These are phyloP conservation scores for Parasteatoda lunata DNA, from an alignment of 2,888 invertebrate species.

Conservation along the genomic window DNA sequence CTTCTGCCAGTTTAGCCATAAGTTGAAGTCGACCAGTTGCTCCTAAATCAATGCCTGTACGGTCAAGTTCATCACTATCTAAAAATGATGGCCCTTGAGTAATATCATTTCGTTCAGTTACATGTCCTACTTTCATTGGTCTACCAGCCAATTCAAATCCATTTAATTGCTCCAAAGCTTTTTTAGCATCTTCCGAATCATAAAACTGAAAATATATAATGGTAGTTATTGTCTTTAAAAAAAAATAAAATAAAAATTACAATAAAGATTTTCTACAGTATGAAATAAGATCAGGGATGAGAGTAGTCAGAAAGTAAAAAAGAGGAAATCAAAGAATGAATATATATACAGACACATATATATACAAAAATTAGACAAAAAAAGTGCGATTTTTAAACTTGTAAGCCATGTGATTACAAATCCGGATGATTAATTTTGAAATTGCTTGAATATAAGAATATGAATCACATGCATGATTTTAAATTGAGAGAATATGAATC, in stretches of 20 bases:
- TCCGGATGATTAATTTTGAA: too few species aligned
- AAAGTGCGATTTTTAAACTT: too few species aligned
- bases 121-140: slow-evolving; percentile 99
- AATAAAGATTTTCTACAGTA: background rate
- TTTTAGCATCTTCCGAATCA: slow-evolving; percentile 97
- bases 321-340: background rate
- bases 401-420: too few species aligned
- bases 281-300: too few species aligned
- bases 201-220: slow-evolving; percentile 82
- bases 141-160: slow-evolving; percentile 98
- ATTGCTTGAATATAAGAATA: too few species aligned
- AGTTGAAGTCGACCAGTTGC: slow-evolving; percentile 96
- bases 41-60: slow-evolving; percentile 96
- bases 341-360: background rate
- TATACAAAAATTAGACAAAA: background rate
- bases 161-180: slow-evolving; percentile 97
- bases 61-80: slow-evolving; percentile 95
- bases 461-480: too few species aligned
- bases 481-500: too few species aligned
- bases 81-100: slow-evolving; percentile 85
- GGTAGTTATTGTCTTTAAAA: background rate
- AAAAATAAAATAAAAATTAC: background rate
- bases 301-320: background rate
- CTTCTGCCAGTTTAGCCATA: slow-evolving; percentile 99
- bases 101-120: slow-evolving; percentile 89